Evolutionary conservation across 1,140 invertebrate genomes (phyloP), one percentile per base, ranked within the genome.

Genomic region (Microplitis mediator): DNA sequence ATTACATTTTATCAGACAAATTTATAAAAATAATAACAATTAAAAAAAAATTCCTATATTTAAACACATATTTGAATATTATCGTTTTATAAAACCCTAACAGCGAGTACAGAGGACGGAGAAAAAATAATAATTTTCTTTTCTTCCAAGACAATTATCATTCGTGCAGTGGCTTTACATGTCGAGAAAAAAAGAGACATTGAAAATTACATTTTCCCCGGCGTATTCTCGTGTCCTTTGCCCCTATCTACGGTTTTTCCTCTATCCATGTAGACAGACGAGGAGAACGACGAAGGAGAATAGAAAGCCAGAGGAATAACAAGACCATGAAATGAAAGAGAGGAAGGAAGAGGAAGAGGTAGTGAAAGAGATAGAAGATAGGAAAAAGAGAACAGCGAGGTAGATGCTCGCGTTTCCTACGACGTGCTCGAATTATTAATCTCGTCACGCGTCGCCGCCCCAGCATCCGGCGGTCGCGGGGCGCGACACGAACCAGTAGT

Each of bases 351-450:
- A n/a, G 32, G 34, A 3, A 45, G 4, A 16, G 4, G 0, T 32
- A 36, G 14, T n/a, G 32, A 35, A 62, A n/a, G 60, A 36, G 60
- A 36, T 5, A 36, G 5, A 54, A 6, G 45, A 50, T 50, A 34
- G 58, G 6, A 16, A 45, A 45, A 45, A 45, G 39, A 45, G 39
- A 11, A 45, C 39, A 6, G 23, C 35, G 34, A 62, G n/a, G 39
- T 66, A 4, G 36, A 50, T 64, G 36, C 34, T 52, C 45, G 51
- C 62, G 39, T 75, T 69, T 68, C 45, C 71, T 66, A 71, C 75
- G 62, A 71, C 75, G 69, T 71, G 70, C 70, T 69, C 70, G 75
- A 80, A 80, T 81, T 81, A 81, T 81, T 79, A 80, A 80, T 76
- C 76, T 77, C 74, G 79, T 80, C 77, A 78, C 76, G 76, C 75